A percentile compares a stretch with the other conserved stretches of the same genome.
Conservation (phyloP, 2,113 vertebrate species). For the Anas platyrhynchos region DNA sequence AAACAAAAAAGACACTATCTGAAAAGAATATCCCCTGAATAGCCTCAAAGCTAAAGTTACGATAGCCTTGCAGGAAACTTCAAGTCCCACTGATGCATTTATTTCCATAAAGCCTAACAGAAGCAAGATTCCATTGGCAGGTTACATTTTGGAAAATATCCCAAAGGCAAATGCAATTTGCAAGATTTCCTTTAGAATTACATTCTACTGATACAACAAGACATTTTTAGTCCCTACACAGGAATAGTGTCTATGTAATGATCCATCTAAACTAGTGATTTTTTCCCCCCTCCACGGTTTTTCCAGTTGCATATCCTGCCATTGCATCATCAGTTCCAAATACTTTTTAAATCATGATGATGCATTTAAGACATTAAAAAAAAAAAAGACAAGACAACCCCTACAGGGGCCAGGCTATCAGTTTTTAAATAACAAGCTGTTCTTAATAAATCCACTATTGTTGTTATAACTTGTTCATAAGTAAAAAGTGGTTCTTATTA, state of each 20-base stretch:
- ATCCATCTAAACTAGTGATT: conserved; percentile 17
- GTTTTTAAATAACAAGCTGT: not conserved
- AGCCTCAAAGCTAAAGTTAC: not conserved
- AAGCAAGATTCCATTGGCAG: not conserved
- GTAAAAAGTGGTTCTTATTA: not conserved
- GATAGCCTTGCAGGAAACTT: not conserved
- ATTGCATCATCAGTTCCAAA: conserved; percentile 1
- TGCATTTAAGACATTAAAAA: not conserved
- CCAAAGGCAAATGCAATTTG: conserved; percentile 25
- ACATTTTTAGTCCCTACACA: conserved; percentile 29
- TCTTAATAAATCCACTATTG: not conserved
- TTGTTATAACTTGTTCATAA: not conserved
- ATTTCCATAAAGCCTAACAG: conserved; percentile 24
- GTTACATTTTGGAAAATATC: conserved; percentile 11
- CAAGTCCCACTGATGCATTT: not conserved
- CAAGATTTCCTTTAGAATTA: not conserved
- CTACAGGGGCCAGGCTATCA: not conserved
- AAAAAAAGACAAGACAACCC: not conserved
- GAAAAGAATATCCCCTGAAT: not conserved
- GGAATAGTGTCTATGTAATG: not conserved
- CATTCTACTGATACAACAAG: conserved; percentile 20
- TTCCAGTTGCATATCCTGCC: not conserved
- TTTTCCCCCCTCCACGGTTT: not conserved
- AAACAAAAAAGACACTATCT: not conserved
- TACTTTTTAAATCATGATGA: not conserved